Base-by-base conservation (phyloP, 2,888 invertebrate species). In the Agonopterix alstromeriana region DNA sequence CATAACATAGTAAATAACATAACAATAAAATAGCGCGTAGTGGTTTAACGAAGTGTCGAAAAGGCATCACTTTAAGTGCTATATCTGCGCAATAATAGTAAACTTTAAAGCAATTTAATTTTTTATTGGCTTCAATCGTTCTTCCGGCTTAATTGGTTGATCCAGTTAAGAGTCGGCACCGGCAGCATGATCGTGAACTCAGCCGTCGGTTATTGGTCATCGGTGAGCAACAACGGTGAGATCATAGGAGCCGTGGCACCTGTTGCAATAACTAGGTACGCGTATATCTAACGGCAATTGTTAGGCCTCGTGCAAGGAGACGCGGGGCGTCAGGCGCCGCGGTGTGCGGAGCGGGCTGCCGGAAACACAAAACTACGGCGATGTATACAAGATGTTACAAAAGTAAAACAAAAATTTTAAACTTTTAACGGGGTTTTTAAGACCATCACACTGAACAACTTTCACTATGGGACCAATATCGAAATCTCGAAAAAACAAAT, bases 191-290 rank as follows among this genome's bases (percentile, higher is more conserved):
- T 11, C 36, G 42, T 46, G 40, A 46, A 46, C 45, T 45, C 17
- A 45, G 36, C 36, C 45, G 10, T 65, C 65, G 63, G 73, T 73
- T 72, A 72, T 77, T 76, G 77, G 75, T 77, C 78, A 77, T 73
- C 71, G 74, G 73, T 84, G 82, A 84, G 84, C 83, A 82, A 83
- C 77, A 69, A 63, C 65, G 76, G 75, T 85, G 85, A 84, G 82
- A 78, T 85, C 85, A 85, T 63, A 68, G 61, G 62, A 63, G 62
- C 60, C 57, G 35, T 45, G 48, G 58, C 70, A 75, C 77, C 73
- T 68, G 67, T 59, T 61, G 65, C 68, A 63, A 66, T 67, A 63
- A 60, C 65, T 59, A 61, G 61, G 65, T 62, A 60, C 67, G 54
- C 63, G 65, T 65, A 67, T 68, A 69, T 68, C 66, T 68, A 70